Conservation (phyloP, 2,797 vertebrate species). For the Acridotheres tristis region DNA sequence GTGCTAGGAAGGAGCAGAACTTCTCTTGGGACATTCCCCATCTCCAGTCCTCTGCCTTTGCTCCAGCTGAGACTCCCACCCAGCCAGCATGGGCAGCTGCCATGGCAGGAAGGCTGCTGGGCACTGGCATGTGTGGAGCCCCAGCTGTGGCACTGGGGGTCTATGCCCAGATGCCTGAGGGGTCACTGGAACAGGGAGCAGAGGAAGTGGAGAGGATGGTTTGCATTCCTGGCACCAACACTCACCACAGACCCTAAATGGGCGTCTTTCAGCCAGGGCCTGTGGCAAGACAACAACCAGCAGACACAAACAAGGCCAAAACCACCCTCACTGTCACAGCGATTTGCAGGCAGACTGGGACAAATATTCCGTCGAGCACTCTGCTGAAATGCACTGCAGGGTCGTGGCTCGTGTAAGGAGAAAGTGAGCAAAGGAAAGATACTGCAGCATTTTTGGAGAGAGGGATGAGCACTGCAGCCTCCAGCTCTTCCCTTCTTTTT, state of each 20-base stretch:
- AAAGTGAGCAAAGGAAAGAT: not conserved
- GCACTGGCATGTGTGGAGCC: not conserved
- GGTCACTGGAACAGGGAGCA: not conserved
- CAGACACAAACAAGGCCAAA: not conserved
- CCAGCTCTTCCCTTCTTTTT: not conserved
- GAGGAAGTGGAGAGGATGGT: not conserved
- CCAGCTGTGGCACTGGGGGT: rapidly evolving
- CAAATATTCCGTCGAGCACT: not conserved
- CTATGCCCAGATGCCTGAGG: not conserved
- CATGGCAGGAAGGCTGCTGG: not conserved
- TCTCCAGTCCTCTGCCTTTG: not conserved
- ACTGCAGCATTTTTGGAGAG: not conserved
- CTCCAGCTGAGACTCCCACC: not conserved
- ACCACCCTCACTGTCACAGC: rapidly evolving
- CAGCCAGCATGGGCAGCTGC: not conserved
- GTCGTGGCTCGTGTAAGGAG: rapidly evolving
- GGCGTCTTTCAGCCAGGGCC: not conserved
- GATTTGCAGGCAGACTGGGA: not conserved
- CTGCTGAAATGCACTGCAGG: not conserved
- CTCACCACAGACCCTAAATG: not conserved
- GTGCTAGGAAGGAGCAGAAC: not conserved
- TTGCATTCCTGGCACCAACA: not conserved
- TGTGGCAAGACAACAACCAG: not conserved
- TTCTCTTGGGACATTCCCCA: not conserved
- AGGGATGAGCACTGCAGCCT: not conserved